Evolutionary conservation across 1,140 invertebrate species (phyloP), one percentile per base, ranked within the genome.

Genomic region (Lethocerus indicus): DNA sequence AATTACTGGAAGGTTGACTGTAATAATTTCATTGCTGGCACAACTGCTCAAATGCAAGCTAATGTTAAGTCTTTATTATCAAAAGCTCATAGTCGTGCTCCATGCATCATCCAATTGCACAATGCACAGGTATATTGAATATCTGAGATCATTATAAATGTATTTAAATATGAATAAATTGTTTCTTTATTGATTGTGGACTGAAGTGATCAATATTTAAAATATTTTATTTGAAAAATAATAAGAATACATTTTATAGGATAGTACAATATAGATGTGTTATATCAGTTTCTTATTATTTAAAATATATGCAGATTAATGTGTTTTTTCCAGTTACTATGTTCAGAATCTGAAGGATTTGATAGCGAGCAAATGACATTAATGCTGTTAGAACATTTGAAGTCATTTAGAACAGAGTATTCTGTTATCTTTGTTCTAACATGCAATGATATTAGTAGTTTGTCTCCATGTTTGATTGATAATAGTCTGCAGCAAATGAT

Each of bases 11-110:
- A 29, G 2, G 26, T 46, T 23, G 51, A 52, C 35, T 48, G 20
- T 42, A 42, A 52, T 46, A 37, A 52, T 43, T 18, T 52, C 18
- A 41, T 52, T 14, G 20, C 45, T 23, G 36, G 24, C 20, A 29
- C 46, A 16, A 9, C 37, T 2, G 24, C 46, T 32, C 51, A 52
- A 25, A 48, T 52, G 2, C 21, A 32, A 43, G 35, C 45, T 2
- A 40, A 47, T 24, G 18, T 46, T 16, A 47, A 48, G n/a, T 20
- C n/a, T 26, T 13, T 39, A 23, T 47, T 47, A 29, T 43, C 32
- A n/a, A 18, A 24, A 26, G 27, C 32, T n/a, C 20, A 29, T 14
- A 27, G 35, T 20, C n/a, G 9, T 6, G 18, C 37, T 13, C 51
- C 51, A n/a, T 9, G 32, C 20, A 20, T 9, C 24, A 23, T 44